These are phyloP conservation scores for Aphelenchoides fujianensis DNA, from an alignment of 1,140 invertebrate species.

Conservation along the genomic window DNA sequence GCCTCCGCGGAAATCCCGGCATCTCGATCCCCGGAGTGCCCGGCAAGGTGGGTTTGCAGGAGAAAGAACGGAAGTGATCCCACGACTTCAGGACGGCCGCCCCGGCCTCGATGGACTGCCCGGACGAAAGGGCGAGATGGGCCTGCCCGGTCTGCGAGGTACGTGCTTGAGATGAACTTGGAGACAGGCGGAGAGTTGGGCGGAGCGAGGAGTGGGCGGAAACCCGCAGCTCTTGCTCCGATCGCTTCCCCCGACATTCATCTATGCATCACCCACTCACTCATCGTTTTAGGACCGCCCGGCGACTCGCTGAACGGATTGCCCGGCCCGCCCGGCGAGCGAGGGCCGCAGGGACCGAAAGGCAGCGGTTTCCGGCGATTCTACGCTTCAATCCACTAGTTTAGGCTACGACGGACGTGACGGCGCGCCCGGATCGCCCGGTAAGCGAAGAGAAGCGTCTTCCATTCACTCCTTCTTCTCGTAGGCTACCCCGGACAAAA, in stretches of 20 bases:
- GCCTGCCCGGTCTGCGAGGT: slow-evolving; percentile 56
- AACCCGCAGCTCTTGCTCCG: too few species aligned
- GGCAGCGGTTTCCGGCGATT: too few species aligned
- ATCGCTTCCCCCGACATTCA: too few species aligned
- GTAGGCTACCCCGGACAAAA: slow-evolving; percentile 36
- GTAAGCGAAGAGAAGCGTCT: too few species aligned
- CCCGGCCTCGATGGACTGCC: slow-evolving; percentile 58
- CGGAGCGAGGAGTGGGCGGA: too few species aligned
- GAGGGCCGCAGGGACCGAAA: slow-evolving; percentile 54
- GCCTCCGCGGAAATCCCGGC: slow-evolving; percentile 55
- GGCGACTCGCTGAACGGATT: slow-evolving; percentile 60
- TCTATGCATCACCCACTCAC: too few species aligned
- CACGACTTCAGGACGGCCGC: slow-evolving; percentile 56
- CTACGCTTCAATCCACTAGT: too few species aligned
- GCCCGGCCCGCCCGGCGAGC: slow-evolving; percentile 55
- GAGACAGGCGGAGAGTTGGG: too few species aligned
- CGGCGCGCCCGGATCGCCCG: slow-evolving; percentile 56
- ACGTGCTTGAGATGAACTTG: slow-evolving; percentile 14
- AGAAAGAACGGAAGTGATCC: too few species aligned
- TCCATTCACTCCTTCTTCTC: too few species aligned
- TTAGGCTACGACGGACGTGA: slow-evolving; percentile 59
- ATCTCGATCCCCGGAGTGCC: slow-evolving; percentile 59
- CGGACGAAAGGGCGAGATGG: slow-evolving; percentile 38
- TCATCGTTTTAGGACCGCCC: slow-evolving; percentile 49
- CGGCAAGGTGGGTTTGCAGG: too few species aligned